phyloP scores from a whole-genome alignment of 2,888 invertebrate species.

The Onchidella celtica region DNA sequence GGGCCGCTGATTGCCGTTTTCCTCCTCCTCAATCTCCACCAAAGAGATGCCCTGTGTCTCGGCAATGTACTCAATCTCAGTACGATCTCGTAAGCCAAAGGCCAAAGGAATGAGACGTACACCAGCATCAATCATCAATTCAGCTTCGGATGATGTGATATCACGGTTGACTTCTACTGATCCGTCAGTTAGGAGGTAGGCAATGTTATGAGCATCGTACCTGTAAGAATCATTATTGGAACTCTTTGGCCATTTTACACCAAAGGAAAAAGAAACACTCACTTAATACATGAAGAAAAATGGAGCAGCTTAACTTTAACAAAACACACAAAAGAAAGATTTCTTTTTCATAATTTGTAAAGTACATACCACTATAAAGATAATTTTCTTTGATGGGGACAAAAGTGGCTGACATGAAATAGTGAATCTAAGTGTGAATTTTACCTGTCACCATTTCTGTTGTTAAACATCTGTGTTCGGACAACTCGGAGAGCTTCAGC shows the following conservation, averaged over 20 bases:
- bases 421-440: too few relatives aligned
- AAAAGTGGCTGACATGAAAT: too few relatives aligned
- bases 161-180: conserved; percentile 70
- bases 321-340: too few relatives aligned
- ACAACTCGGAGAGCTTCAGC: conserved; percentile 70
- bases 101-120: conserved; percentile 73
- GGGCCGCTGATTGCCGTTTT: conserved; percentile 43
- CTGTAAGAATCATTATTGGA: conserved; percentile 1
- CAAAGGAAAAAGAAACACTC: background rate
- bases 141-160: conserved; percentile 70
- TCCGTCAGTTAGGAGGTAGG: conserved; percentile 75
- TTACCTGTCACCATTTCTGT: conserved; percentile 67
- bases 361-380: too few relatives aligned
- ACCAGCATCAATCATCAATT: conserved; percentile 71
- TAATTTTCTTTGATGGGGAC: too few relatives aligned
- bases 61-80: conserved; percentile 70
- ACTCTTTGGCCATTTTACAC: background rate
- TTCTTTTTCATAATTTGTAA: too few relatives aligned
- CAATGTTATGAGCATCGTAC: conserved; percentile 69
- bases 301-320: too few relatives aligned
- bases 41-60: conserved; percentile 63
- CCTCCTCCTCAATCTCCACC: conserved; percentile 63
- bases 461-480: conserved; percentile 67
- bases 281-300: background rate
- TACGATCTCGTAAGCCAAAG: conserved; percentile 64